These are phyloP conservation scores for Pachliopta kotzebuea DNA, from an alignment of 2,888 invertebrate species.

Conservation along the genomic window DNA sequence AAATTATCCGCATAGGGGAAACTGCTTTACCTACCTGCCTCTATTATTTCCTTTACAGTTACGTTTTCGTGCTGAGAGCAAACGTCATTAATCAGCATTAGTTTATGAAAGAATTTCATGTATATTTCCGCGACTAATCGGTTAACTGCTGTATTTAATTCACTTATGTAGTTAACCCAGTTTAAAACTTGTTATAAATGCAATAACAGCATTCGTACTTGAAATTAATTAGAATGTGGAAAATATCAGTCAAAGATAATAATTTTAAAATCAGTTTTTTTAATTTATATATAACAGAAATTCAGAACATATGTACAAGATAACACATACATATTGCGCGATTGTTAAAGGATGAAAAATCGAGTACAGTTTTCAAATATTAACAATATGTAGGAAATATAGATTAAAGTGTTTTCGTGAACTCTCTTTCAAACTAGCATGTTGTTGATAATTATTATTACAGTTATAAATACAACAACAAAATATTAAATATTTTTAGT, in stretches of 20 bases:
- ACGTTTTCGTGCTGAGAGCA: constrained; percentile 10
- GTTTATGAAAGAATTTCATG: constrained; percentile 1
- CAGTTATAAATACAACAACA: no score
- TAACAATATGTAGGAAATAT: no score
- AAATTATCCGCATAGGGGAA: constrained; percentile 33
- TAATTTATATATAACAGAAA: neutral
- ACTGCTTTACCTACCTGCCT: constrained; percentile 13
- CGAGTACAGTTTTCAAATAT: no score
- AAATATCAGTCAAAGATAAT: neutral
- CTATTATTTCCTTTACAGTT: constrained; percentile 10
- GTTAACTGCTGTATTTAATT: neutral
- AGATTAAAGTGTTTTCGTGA: no score
- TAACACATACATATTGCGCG: no score
- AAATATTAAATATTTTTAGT: no score
- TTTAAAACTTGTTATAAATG: neutral
- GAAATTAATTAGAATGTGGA: neutral
- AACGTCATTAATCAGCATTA: constrained; percentile 8
- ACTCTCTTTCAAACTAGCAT: no score
- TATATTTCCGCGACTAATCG: constrained; percentile 3
- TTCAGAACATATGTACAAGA: no score
- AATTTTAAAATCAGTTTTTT: neutral
- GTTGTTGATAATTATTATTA: no score
- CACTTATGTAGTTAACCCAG: constrained; percentile 1
- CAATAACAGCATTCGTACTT: neutral
- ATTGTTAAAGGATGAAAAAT: no score